Conservation (phyloP, 2,113 vertebrate species). For the Sapayoa aenigma region DNA sequence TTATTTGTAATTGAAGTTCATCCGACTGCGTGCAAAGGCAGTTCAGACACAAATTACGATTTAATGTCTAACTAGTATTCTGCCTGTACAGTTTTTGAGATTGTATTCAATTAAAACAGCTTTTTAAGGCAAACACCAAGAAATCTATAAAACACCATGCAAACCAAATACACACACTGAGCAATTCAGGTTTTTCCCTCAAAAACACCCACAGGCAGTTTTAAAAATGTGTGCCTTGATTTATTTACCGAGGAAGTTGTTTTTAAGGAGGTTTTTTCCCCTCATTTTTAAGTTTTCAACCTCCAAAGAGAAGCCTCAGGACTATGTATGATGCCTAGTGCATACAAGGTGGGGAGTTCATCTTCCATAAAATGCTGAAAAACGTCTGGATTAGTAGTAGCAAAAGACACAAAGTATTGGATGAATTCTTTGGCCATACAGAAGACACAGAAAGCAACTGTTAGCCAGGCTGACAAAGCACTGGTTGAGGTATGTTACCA, state of each 20-base stretch:
- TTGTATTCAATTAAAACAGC: not conserved
- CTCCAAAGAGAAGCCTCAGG: not conserved
- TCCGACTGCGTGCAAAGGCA: not conserved
- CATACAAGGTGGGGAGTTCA: not conserved
- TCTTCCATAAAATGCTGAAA: not conserved
- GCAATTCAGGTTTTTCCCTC: not conserved
- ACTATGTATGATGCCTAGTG: not conserved
- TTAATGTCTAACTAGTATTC: not conserved
- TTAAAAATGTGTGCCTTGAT: not conserved
- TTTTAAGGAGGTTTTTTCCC: not conserved
- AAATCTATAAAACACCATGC: not conserved
- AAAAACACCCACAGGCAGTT: not conserved
- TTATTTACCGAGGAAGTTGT: not conserved
- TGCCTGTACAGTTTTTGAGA: not conserved
- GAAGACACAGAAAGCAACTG: not conserved
- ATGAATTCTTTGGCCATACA: not conserved
- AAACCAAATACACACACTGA: not conserved
- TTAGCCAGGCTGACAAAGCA: not conserved
- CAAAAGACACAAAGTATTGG: not conserved
- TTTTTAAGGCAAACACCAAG: not conserved
- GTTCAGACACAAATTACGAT: not conserved
- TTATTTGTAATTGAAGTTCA: not conserved
- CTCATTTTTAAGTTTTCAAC: not conserved
- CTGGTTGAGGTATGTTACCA: not conserved
- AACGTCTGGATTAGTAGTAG: not conserved